Evolutionary conservation across 2,113 vertebrate genomes (phyloP).

Genomic region (Phrynosoma blainvillii): DNA sequence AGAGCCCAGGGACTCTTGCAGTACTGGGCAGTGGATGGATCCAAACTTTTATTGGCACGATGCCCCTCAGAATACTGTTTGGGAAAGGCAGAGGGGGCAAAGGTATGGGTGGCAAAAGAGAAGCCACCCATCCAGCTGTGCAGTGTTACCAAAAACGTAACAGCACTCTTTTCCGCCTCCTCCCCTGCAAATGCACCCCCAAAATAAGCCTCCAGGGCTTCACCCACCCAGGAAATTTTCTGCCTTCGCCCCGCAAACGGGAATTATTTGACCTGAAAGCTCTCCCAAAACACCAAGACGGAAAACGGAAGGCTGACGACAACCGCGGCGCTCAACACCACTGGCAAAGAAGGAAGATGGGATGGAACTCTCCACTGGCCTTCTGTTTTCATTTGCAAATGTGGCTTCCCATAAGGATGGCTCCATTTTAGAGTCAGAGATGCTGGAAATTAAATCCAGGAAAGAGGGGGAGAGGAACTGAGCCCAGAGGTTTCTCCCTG

Average conservation of each 20-base stretch:
- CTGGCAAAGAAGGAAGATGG: background rate
- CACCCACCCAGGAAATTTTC: too few relatives aligned
- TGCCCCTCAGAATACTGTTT: background rate
- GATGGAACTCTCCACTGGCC: background rate
- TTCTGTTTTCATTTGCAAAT: rapidly evolving
- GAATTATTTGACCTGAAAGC: too few relatives aligned
- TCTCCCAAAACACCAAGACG: background rate
- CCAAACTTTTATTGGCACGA: background rate
- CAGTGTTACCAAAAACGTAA: slow-evolving; percentile 7
- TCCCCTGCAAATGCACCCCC: too few relatives aligned
- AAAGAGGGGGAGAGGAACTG: background rate
- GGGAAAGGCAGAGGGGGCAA: background rate
- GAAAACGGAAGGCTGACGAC: background rate
- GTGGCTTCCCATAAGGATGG: too few relatives aligned
- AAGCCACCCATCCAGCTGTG: too few relatives aligned
- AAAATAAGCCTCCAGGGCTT: background rate
- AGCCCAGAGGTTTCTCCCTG: background rate
- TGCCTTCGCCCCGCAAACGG: background rate
- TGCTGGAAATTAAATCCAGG: too few relatives aligned
- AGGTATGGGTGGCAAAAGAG: too few relatives aligned
- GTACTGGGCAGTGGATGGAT: too few relatives aligned
- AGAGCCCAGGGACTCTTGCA: background rate
- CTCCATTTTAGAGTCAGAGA: background rate
- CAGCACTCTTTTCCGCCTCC: background rate
- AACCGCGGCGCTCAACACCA: background rate